Evolutionary conservation across 2,888 invertebrate genomes (phyloP), one percentile per base, ranked within the genome.

Genomic region (Pyralis farinalis): DNA sequence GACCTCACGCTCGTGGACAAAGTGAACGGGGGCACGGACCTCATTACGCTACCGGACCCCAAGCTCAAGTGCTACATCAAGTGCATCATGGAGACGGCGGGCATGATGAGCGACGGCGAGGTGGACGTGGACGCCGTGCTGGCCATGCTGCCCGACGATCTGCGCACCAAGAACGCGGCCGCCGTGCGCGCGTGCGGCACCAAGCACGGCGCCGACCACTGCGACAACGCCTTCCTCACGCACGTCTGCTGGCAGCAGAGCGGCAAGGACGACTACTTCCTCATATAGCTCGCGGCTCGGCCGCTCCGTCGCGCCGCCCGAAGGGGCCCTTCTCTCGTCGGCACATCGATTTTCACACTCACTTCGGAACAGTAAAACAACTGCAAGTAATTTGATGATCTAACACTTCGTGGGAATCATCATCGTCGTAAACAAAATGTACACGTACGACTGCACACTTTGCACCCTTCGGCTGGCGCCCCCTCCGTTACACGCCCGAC

Each of bases 41-140:
- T 87, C 9, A 12, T 22, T 3, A n/a, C 16, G 21, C 55, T 64
- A 60, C 58, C 70, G 0, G 85, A 85, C 52, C 50, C 52, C 0
- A 66, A 65, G 43, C 63, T 87, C 37, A 81, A 84, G 53, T 87
- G 87, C 61, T 87, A 87, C 68, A 67, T 81, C 47, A 83, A 84
- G 55, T 87, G 87, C 55, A 63, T 73, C 11, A 83, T 87, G 87
- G 87, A 86, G 65, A 84, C 79, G 16, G 79, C 82, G 0, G 87
- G 87, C 32, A 84, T 87, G 83, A 47, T 85, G 63, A 42, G 67
- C 0, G 84, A 74, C 3, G 87, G 84, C 21, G 59, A 44, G 10
- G 67, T 87, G 46, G 82, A 87, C 51, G 62, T 84, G 34, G 87
- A 86, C 25, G 74, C 82, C 1, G 75, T 83, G 39, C 49, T 87